Conservation (phyloP, 2,797 vertebrate species). For the Peromyscus attwateri region DNA sequence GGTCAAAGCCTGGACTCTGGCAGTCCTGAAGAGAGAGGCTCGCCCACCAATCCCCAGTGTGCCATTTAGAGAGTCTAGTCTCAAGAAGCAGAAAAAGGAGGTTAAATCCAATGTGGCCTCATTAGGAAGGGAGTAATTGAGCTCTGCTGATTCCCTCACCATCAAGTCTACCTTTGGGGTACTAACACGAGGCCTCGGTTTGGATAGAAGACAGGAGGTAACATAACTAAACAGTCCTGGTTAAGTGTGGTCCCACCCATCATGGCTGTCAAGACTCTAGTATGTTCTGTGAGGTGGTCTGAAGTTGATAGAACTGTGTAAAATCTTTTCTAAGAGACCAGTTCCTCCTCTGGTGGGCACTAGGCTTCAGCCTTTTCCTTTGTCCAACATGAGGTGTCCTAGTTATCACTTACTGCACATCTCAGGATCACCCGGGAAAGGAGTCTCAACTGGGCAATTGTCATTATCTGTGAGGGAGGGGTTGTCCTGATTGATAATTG, state of each 20-base stretch:
- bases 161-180: too few species aligned
- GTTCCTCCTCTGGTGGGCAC: background rate
- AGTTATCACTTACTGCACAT: background rate
- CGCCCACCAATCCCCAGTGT: background rate
- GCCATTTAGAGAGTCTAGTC: background rate
- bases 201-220: background rate
- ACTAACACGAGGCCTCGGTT: background rate
- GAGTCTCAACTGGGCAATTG: background rate
- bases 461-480: background rate
- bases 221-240: background rate
- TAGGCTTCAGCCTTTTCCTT: background rate
- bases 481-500: background rate
- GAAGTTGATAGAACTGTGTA: background rate
- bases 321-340: background rate
- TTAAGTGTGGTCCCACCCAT: background rate
- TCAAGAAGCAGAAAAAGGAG: background rate
- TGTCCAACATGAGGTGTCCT: background rate
- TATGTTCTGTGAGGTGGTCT: background rate
- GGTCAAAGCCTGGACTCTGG: background rate
- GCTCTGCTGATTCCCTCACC: too few species aligned
- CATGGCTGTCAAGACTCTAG: background rate
- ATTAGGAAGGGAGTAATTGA: background rate
- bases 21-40: background rate
- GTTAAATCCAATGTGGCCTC: background rate
- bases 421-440: background rate